Evolutionary conservation across 1,140 invertebrate genomes (phyloP).

Genomic region (Aphelenchoides fujianensis): DNA sequence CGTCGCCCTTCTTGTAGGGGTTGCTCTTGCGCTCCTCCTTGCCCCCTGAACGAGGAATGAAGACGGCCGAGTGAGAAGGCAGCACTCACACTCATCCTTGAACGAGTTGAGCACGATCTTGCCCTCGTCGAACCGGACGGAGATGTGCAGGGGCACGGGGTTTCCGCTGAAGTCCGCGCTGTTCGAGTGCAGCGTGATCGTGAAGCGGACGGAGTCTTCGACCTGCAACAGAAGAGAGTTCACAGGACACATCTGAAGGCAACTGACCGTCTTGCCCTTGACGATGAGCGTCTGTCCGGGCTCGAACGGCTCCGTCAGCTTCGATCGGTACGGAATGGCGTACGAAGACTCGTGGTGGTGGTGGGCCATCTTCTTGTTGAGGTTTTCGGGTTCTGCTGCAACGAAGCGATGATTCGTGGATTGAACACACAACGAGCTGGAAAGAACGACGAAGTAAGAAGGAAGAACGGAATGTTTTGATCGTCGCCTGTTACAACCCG

Average conservation of each 20-base stretch:
- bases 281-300: conserved; percentile 60
- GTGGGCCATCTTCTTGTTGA: conserved; percentile 8
- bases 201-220: conserved; percentile 52
- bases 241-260: no score
- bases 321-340: conserved; percentile 58
- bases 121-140: conserved; percentile 59
- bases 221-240: neutral
- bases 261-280: conserved; percentile 54
- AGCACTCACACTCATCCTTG: conserved; percentile 51
- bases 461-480: neutral
- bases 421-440: neutral
- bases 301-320: conserved; percentile 57
- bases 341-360: conserved; percentile 26
- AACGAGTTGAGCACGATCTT: conserved; percentile 58
- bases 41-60: conserved; percentile 32
- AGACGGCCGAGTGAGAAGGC: neutral
- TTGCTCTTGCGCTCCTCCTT: conserved; percentile 61
- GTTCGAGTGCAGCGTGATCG: conserved; percentile 52
- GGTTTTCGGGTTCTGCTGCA: conserved; percentile 3
- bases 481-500: no score
- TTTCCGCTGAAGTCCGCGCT: conserved; percentile 59
- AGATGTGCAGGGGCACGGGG: conserved; percentile 58
- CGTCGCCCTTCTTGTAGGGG: conserved; percentile 59
- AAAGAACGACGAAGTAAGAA: neutral
- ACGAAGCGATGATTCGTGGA: neutral